Base-by-base conservation (phyloP, 2,797 vertebrate species). In the Tadarida brasiliensis region DNA sequence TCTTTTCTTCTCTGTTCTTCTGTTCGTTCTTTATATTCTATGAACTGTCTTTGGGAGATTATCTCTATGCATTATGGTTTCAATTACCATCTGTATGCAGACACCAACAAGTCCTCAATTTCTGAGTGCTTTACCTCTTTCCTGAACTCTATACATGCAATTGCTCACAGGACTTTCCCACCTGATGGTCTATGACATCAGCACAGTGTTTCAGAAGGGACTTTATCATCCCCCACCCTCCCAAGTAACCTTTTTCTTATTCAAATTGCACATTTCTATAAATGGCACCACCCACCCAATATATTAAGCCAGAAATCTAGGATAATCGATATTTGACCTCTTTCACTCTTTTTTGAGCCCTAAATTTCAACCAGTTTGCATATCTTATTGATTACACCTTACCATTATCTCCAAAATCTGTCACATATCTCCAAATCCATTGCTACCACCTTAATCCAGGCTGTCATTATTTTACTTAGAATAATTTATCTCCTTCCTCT, bases 221-320 rank as follows among this genome's bases (percentile, higher is more conserved):
- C 30, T 70, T 90, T n/a, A 19, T 85, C 19, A 26, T 22, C 33
- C 12, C 15, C 15, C 22, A 49, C 3, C 3, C 4, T 70, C n/a
- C n/a, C 15, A 59, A n/a, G 3, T 1, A 67, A 70, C 3, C 0
- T 51, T 15, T 67, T 92, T 65, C 22, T 78, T n/a, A 73, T 6
- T 78, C 59, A 67, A 94, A 54, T 57, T 71, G 33, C 22, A 33
- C 15, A 24, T 22, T 44, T 80, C 17, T 74, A 8, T 26, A 90
- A 81, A 68, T 17, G 54, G 20, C 1, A 68, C 35, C 19, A 51
- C 28, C 2, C 14, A 61, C 9, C 11, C 30, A 39, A 22, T 67
- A 76, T 84, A 67, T 67, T 67, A 89, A 84, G 14, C 16, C 39
- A 87, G 68, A 93, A 63, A 76, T 82, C 30, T 47, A 80, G n/a